Evolutionary conservation across 2,888 invertebrate species (phyloP).

Genomic region (Nemoura dubitans): DNA sequence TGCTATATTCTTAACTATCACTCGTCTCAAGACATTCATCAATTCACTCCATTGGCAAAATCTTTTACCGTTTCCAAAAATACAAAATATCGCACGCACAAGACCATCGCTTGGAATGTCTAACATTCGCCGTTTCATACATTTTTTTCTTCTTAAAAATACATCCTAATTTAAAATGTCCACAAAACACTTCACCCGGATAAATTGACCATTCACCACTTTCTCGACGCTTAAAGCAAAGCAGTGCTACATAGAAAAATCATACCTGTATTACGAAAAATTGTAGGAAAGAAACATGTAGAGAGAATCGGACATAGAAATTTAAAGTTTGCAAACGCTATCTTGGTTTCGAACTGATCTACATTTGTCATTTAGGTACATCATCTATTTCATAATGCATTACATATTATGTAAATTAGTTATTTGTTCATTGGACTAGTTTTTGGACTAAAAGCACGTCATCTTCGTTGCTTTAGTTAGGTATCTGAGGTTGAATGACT

Average conservation of each 20-base stretch:
- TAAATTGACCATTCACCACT: background rate
- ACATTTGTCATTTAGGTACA: background rate
- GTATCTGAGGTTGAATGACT: background rate
- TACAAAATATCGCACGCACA: constrained; percentile 14
- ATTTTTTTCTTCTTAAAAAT: background rate
- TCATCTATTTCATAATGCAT: background rate
- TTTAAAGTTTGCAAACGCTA: background rate
- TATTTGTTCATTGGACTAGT: background rate
- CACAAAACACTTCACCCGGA: background rate
- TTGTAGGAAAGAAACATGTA: background rate
- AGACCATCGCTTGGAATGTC: background rate
- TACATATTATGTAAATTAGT: background rate
- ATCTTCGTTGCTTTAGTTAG: background rate
- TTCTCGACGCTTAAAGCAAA: background rate
- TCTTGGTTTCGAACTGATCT: background rate
- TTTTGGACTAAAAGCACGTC: background rate
- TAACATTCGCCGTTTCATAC: background rate
- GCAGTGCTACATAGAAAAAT: background rate
- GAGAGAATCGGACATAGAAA: background rate
- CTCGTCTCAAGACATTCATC: background rate
- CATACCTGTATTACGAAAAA: background rate
- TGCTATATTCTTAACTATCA: background rate
- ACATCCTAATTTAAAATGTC: background rate
- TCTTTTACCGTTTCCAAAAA: constrained; percentile 1
- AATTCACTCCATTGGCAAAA: background rate